These are phyloP conservation scores for Muscicapa comitata DNA, from an alignment of 2,797 vertebrate species.

Conservation along the genomic window DNA sequence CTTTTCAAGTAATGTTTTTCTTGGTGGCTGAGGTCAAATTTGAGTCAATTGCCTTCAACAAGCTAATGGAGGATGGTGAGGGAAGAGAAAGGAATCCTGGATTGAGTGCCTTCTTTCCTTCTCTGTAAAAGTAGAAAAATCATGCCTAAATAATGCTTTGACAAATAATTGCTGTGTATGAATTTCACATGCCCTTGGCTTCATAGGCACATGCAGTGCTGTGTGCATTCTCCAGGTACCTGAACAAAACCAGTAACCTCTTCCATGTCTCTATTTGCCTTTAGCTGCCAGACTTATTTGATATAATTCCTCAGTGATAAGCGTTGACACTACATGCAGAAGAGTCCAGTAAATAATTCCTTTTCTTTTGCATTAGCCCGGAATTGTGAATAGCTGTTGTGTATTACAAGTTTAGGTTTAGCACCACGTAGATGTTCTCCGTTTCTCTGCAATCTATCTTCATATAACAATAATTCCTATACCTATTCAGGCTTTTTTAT, in stretches of 20 bases:
- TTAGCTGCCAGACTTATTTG: not conserved
- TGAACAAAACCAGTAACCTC: not conserved
- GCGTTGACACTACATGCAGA: not conserved
- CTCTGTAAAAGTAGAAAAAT: not conserved
- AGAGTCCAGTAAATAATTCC: not conserved
- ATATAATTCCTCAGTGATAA: not conserved
- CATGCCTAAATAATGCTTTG: not conserved
- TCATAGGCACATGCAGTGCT: not conserved
- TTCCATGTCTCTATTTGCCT: not conserved
- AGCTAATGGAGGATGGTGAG: not conserved
- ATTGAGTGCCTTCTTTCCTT: not conserved
- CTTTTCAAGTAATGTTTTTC: not conserved
- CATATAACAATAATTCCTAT: not conserved
- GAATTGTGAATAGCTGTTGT: not conserved
- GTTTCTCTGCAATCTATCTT: not conserved
- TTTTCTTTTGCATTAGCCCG: not conserved
- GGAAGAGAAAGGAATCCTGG: not conserved
- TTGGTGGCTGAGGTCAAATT: not conserved
- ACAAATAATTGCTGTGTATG: not conserved
- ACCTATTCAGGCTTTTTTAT: not conserved
- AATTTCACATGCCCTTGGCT: not conserved
- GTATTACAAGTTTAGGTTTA: not conserved
- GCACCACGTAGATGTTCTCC: not conserved
- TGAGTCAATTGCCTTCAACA: not conserved
- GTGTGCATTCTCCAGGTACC: not conserved